A percentile compares a stretch with the other conserved stretches of the same genome.
These are phyloP conservation scores for Philonicus albiceps DNA, from an alignment of 2,888 invertebrate species.

Conservation along the genomic window DNA sequence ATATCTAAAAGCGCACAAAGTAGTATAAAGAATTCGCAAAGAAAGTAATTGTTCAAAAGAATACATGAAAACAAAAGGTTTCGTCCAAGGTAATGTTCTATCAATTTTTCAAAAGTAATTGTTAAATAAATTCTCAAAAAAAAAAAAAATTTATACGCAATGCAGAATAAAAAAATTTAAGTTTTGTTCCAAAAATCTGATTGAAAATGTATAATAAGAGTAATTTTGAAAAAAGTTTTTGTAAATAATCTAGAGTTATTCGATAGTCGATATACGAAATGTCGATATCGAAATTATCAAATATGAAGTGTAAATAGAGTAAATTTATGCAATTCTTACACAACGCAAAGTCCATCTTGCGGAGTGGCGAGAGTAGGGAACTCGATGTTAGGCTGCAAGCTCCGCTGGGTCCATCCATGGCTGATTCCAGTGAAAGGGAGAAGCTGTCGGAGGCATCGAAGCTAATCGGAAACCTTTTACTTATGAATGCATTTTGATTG, in stretches of 20 bases:
- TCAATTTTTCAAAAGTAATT: constrained; percentile 15
- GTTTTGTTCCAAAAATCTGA: constrained; percentile 23
- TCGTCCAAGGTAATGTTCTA: neutral
- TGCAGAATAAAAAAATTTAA: constrained; percentile 17
- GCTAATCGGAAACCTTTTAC: constrained; percentile 47
- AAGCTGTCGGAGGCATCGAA: constrained; percentile 64
- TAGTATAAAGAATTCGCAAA: constrained; percentile 38
- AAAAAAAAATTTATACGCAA: constrained; percentile 34
- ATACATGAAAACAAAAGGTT: neutral
- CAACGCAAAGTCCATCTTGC: constrained; percentile 85
- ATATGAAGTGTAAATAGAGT: neutral
- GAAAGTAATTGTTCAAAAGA: constrained; percentile 7
- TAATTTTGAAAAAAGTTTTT: neutral
- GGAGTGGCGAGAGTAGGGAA: constrained; percentile 66
- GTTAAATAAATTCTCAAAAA: constrained; percentile 14
- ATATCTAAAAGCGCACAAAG: constrained; percentile 42
- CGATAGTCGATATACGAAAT: neutral
- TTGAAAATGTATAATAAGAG: constrained; percentile 19
- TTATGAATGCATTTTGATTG: neutral
- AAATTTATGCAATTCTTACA: constrained; percentile 70
- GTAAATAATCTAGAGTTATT: constrained; percentile 25
- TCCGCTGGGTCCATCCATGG: constrained; percentile 56
- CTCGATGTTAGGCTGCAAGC: constrained; percentile 52
- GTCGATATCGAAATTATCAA: neutral
- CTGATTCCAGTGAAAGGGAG: constrained; percentile 62